Conservation (phyloP, 1,140 invertebrate genomes). For the Planococcus citri region DNA sequence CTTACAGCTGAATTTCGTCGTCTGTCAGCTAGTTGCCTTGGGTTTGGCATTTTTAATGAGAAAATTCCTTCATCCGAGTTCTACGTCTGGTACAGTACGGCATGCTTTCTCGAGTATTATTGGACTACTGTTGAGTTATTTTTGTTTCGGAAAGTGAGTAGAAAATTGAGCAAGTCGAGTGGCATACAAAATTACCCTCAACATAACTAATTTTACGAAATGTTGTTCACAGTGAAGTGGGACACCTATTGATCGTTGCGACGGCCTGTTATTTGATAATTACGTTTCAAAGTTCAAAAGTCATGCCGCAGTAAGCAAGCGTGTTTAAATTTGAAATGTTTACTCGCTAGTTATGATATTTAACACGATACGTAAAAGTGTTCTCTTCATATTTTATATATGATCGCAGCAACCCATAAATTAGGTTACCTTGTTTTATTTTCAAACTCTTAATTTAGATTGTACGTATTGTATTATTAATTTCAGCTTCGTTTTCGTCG, state of each 20-base stretch:
- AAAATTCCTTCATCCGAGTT: constrained; percentile 49
- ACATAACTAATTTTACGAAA: constrained; percentile 2
- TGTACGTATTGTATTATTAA: constrained; percentile 25
- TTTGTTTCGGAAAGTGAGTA: constrained; percentile 75
- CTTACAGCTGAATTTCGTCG: constrained; percentile 68
- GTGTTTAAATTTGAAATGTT: constrained; percentile 18
- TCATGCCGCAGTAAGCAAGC: constrained; percentile 47
- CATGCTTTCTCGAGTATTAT: constrained; percentile 45
- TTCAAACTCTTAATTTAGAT: too few species aligned
- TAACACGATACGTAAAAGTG: neutral
- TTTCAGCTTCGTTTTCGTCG: constrained; percentile 55
- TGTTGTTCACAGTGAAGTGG: constrained; percentile 51
- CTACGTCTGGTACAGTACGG: constrained; percentile 48
- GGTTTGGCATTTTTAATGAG: constrained; percentile 58
- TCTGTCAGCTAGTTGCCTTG: constrained; percentile 65
- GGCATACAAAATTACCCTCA: neutral
- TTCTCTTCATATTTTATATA: neutral
- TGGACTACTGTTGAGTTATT: constrained; percentile 65
- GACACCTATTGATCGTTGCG: constrained; percentile 61
- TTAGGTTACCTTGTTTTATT: too few species aligned
- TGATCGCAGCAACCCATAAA: too few species aligned
- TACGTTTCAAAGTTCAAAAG: constrained; percentile 42
- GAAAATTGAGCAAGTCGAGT: neutral
- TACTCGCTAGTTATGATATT: neutral
- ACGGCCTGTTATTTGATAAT: constrained; percentile 61